Evolutionary conservation across 2,797 vertebrate genomes (phyloP), one percentile per base, ranked within the genome.

Genomic region (Spheniscus humboldti): DNA sequence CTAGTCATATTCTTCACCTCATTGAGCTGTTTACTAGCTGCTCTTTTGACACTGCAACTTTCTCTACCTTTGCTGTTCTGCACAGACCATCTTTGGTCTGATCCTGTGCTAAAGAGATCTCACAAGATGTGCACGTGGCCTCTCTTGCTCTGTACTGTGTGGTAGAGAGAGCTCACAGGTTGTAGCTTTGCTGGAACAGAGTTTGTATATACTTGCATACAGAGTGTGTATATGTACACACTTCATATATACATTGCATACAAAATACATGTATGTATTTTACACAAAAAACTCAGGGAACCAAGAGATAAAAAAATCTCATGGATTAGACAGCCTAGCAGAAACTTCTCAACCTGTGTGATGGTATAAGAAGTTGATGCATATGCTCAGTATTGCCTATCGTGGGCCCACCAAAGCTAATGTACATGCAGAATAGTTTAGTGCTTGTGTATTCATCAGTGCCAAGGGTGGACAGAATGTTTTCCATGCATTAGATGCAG

Each of bases 151-250:
- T 66, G 27, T 72, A 16, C 18, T n/a, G 7, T 18, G 22, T 45
- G 7, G 8, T 13, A 67, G 35, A 82, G 69, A 92, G 87, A 87
- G 41, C 52, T 77, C 31, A 23, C 25, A 75, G 45, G 19, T n/a
- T 0, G 1, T 25, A 78, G 24, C 11, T 75, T 77, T 71, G 25
- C 41, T 72, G 13, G 8, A 72, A 78, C 27, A 57, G 9, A 14
- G 2, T 47, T 13, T 35, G 3, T 30, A 30, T 45, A 1, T 43
- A 12, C 37, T 18, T 52, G 1, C 7, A 22, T 6, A 52, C 12
- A 33, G 12, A 30, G 9, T 41, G 9, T 50, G 16, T 55, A 7
- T 41, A 23, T 57, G 8, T 20, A 23, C 15, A 10, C 31, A 30
- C 22, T 48, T 71, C 31, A 33, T 53, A 45, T 18, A n/a, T 43